These are phyloP conservation scores for Sylvia borin DNA, from an alignment of 2,797 vertebrate genomes.

Conservation along the genomic window DNA sequence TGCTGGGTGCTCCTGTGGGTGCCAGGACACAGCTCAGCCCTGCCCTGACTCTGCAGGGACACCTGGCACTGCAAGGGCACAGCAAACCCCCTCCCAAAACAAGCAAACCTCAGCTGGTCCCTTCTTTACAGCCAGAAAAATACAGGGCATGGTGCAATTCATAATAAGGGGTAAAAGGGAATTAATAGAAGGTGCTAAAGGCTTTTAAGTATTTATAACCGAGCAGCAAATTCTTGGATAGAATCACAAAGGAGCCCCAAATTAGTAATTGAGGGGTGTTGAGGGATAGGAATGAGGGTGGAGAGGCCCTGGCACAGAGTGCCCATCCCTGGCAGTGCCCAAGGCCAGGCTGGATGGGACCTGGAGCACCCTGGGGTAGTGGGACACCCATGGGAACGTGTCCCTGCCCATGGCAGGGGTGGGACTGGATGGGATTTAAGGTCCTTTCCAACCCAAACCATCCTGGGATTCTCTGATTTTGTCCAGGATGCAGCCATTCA, in stretches of 20 bases:
- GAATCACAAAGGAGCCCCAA: background rate
- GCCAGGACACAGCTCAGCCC: background rate
- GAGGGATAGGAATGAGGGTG: background rate
- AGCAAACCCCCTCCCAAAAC: background rate
- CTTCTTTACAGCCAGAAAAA: accelerated
- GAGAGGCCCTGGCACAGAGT: background rate
- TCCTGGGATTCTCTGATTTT: background rate
- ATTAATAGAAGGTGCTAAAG: accelerated
- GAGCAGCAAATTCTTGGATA: accelerated
- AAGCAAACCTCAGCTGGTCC: background rate
- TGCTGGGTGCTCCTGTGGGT: background rate
- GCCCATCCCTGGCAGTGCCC: background rate
- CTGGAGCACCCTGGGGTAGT: background rate
- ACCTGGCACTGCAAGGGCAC: background rate
- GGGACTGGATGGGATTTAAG: background rate
- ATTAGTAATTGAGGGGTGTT: accelerated
- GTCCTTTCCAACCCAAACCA: background rate
- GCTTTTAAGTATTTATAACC: background rate
- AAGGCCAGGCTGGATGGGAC: accelerated
- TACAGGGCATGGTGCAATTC: accelerated
- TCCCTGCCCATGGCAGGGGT: background rate
- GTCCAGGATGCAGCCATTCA: background rate
- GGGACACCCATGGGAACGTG: background rate
- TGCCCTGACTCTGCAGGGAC: background rate
- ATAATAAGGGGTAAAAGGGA: accelerated